Conservation (phyloP, 2,113 vertebrate species). For the Plecturocebus donacophilus region DNA sequence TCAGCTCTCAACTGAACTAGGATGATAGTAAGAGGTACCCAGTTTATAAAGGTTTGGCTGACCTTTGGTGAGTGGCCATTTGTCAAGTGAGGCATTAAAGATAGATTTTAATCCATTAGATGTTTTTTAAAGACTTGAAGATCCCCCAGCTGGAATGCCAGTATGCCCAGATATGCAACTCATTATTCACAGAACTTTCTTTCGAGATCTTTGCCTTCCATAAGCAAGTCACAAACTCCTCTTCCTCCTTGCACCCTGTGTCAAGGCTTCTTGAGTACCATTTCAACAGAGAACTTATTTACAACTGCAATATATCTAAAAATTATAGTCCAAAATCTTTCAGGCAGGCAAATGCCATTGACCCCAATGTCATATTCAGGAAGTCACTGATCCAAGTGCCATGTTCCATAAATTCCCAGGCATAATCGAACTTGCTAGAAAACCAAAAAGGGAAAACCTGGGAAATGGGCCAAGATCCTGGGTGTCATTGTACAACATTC, state of each 20-base stretch:
- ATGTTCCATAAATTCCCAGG: slow-evolving; percentile 61
- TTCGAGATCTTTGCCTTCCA: slow-evolving; percentile 6
- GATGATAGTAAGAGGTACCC: not conserved
- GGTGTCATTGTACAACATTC: slow-evolving; percentile 44
- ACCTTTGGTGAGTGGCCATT: not conserved
- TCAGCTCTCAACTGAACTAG: not conserved
- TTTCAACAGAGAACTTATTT: not conserved
- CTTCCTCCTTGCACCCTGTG: not conserved
- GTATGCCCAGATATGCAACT: not conserved
- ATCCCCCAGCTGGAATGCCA: not conserved
- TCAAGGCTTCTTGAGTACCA: not conserved
- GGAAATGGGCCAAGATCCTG: slow-evolving; percentile 61
- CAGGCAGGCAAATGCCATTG: slow-evolving; percentile 10
- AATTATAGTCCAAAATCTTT: not conserved
- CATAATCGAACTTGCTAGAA: slow-evolving; percentile 59
- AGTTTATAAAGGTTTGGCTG: not conserved
- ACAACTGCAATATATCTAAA: not conserved
- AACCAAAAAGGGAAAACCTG: slow-evolving; percentile 47
- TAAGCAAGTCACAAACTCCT: not conserved
- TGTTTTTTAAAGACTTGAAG: slow-evolving; percentile 24
- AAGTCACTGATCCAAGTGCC: slow-evolving; percentile 50
- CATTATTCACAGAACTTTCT: slow-evolving; percentile 4
- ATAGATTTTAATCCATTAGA: not conserved
- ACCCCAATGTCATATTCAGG: slow-evolving; percentile 44
- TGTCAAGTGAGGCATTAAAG: slow-evolving; percentile 15